Evolutionary conservation across 2,797 vertebrate species (phyloP), one percentile per base, ranked within the genome.

Genomic region (Acridotheres tristis): DNA sequence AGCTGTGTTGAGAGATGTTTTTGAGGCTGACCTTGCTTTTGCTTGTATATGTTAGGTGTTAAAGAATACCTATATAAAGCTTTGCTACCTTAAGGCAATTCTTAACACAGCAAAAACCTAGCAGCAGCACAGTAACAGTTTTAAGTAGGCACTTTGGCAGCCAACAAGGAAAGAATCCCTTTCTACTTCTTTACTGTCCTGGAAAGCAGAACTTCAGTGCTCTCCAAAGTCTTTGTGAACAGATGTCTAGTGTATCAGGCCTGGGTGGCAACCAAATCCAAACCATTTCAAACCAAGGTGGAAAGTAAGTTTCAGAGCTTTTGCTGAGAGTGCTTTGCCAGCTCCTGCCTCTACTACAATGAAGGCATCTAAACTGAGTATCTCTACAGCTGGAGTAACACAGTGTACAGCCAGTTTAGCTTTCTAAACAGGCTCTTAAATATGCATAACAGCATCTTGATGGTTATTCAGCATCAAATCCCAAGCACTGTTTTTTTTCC

Each of bases 181-280:
- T 94, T 93, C 61, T 93, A 10, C 22, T 94, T 51, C 59, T 78
- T 80, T 10, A 2, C 74, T 91, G 78, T 83, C 47, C 81, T 88
- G 84, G 90, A 90, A 93, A 73, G 79, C 58, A 48, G 57, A 89
- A 62, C 65, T 59, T 90, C 51, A 58, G 0, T 26, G 47, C 43
- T 78, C 78, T 97, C 74, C 90, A 83, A 89, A 93, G 51, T 74
- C 72, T 74, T 72, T 2, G 4, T 68, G 76, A 91, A 32, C 84
- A 93, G 72, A 89, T 85, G 78, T 80, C 42, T 87, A 16, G 53
- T 84, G 59, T 81, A 48, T 85, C 81, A 83, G 61, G 68, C 53
- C 78, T 71, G 75, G 23, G 81, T 85, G 45, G 57, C 82, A 87
- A 95, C 58, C 72, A 92, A 71, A 86, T 84, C 53, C 62, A 84